Conservation (phyloP, 2,113 vertebrate species). For the Siniperca chuatsi region DNA sequence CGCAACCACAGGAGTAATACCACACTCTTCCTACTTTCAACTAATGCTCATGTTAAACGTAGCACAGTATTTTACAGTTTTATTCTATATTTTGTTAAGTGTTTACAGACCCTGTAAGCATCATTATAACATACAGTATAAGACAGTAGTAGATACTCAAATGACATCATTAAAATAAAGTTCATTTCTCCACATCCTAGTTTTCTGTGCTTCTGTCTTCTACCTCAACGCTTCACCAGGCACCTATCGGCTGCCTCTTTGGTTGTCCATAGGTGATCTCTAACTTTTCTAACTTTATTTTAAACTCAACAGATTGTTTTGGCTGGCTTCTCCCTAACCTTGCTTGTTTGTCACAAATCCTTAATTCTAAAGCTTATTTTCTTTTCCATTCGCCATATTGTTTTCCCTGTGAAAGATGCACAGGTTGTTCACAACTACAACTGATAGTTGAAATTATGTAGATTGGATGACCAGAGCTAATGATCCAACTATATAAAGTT, state of each 20-base stretch:
- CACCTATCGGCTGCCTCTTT: slow-evolving; percentile 73
- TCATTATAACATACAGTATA: slow-evolving; percentile 8
- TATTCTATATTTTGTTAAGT: not conserved
- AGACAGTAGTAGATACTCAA: slow-evolving; percentile 19
- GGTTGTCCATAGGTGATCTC: slow-evolving; percentile 80
- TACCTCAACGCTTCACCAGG: slow-evolving; percentile 63
- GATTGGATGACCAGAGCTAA: slow-evolving; percentile 35
- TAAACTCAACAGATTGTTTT: slow-evolving; percentile 75
- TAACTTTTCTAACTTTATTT: slow-evolving; percentile 77
- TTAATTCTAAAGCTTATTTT: slow-evolving; percentile 65
- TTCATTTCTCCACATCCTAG: slow-evolving; percentile 40
- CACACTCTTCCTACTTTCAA: slow-evolving; percentile 48
- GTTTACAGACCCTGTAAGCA: slow-evolving; percentile 24
- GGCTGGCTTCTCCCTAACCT: slow-evolving; percentile 77
- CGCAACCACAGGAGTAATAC: slow-evolving; percentile 57
- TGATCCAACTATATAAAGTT: slow-evolving; percentile 5
- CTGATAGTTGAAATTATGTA: slow-evolving; percentile 61
- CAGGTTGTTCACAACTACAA: slow-evolving; percentile 66
- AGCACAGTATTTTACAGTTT: slow-evolving; percentile 23
- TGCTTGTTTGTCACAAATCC: slow-evolving; percentile 62
- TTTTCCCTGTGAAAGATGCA: slow-evolving; percentile 34
- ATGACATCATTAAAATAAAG: slow-evolving; percentile 12
- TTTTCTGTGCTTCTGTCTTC: slow-evolving; percentile 68
- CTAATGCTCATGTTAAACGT: slow-evolving; percentile 40
- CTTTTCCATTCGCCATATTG: slow-evolving; percentile 55